Conservation (phyloP, 2,888 invertebrate genomes). For the Rosalia funebris region DNA sequence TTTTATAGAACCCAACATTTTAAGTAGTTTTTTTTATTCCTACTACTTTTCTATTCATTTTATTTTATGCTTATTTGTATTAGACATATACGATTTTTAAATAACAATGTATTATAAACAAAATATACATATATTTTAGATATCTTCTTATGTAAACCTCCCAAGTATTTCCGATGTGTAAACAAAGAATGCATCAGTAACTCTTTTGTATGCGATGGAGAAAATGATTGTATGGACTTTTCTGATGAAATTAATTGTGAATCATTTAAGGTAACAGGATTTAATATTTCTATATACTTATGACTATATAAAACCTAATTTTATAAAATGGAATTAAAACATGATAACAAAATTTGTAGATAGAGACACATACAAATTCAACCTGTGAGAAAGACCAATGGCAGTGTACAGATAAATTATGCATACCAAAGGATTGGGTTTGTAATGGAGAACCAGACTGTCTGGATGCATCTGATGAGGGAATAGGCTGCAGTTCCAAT, state of each 20-base stretch:
- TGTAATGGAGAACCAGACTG: slow-evolving; percentile 62
- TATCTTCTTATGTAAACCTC: slow-evolving; percentile 51
- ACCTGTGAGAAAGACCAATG: slow-evolving; percentile 56
- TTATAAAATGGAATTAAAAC: too few relatives aligned
- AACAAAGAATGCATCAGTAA: slow-evolving; percentile 58
- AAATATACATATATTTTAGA: too few relatives aligned
- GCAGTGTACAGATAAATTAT: slow-evolving; percentile 56
- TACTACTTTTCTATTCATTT: too few relatives aligned
- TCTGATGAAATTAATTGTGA: slow-evolving; percentile 62
- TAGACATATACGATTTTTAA: too few relatives aligned
- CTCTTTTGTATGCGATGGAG: slow-evolving; percentile 59
- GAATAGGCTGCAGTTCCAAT: slow-evolving; percentile 60
- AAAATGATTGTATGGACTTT: slow-evolving; percentile 62
- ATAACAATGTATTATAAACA: too few relatives aligned
- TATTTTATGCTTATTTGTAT: too few relatives aligned
- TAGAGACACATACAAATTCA: too few relatives aligned
- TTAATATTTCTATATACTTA: too few relatives aligned
- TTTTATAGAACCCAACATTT: too few relatives aligned
- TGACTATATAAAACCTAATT: too few relatives aligned
- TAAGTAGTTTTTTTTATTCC: too few relatives aligned
- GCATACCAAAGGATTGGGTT: slow-evolving; percentile 58
- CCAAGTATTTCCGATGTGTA: slow-evolving; percentile 58
- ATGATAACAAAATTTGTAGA: too few relatives aligned
- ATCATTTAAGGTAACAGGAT: slow-evolving; percentile 39
- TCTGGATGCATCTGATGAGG: slow-evolving; percentile 62